Percentiles rank a stretch among this genome's conserved stretches.
Evolutionary conservation across 2,888 invertebrate genomes (phyloP).

Genomic region (Leptopilina syphax): DNA sequence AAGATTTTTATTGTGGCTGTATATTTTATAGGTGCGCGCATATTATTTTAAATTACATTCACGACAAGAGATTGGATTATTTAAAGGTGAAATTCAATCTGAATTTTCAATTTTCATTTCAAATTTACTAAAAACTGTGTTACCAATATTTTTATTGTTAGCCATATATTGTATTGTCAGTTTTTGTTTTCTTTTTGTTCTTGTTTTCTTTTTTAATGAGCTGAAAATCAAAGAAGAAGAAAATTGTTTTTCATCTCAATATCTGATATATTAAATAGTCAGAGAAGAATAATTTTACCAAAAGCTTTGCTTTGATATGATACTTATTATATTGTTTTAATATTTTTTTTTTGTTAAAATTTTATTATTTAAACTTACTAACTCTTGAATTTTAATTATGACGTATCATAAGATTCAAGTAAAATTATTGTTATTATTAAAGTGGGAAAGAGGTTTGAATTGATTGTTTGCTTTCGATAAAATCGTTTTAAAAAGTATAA

Average conservation of each 20-base stretch:
- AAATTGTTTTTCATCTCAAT: neutral
- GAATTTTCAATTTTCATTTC: neutral
- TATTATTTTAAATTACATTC: slow-evolving; percentile 8
- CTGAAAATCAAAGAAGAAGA: slow-evolving; percentile 14
- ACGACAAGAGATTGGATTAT: neutral
- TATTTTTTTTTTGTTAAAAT: neutral
- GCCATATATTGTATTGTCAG: neutral
- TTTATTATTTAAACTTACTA: neutral
- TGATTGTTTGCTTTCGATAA: neutral
- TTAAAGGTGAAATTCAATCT: neutral
- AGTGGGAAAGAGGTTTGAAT: neutral
- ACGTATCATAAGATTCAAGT: neutral
- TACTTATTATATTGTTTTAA: neutral
- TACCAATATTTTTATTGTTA: slow-evolving; percentile 18
- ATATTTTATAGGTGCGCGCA: neutral
- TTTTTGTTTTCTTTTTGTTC: neutral
- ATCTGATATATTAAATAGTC: neutral
- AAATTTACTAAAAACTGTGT: neutral
- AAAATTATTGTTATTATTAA: neutral
- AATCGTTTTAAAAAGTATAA: slow-evolving; percentile 1
- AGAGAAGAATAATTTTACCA: neutral
- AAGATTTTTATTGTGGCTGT: slow-evolving; percentile 33
- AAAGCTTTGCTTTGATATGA: slow-evolving; percentile 12
- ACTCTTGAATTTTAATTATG: neutral
- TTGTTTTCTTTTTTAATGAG: neutral